A percentile compares a stretch with the other conserved stretches of the same genome.
phyloP scores from a whole-genome alignment of 1,140 invertebrate genomes.

The Drosophila chauvacae region DNA sequence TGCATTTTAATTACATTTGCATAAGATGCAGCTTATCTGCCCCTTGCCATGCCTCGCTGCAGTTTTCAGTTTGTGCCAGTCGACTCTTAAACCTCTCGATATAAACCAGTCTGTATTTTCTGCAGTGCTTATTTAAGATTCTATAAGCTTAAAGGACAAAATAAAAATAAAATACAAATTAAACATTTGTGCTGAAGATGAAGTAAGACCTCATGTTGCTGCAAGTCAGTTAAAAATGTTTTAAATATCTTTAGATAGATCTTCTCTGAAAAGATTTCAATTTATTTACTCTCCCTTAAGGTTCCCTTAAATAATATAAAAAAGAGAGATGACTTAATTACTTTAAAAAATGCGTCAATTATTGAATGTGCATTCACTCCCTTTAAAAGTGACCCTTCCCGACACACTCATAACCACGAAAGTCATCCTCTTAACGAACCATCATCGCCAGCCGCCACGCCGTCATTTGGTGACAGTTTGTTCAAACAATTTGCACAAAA shows the following conservation, averaged over 20 bases:
- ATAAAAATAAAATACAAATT: not conserved
- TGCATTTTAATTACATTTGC: conserved; percentile 68
- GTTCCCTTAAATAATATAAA: too few species aligned
- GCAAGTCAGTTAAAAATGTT: too few species aligned
- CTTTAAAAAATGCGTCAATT: conserved; percentile 50
- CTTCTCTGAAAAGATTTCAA: not conserved
- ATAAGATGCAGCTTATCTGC: conserved; percentile 65
- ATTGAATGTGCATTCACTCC: conserved; percentile 37
- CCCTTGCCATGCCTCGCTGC: conserved; percentile 41
- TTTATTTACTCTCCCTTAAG: not conserved
- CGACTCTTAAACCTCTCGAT: conserved; percentile 38
- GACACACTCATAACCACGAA: conserved; percentile 35
- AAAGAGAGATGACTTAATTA: conserved; percentile 49
- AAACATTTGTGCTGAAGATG: not conserved
- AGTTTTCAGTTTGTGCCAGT: conserved; percentile 24
- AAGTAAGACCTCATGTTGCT: too few species aligned
- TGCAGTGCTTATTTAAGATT: conserved; percentile 18
- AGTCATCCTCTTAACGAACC: conserved; percentile 22
- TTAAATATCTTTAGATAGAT: too few species aligned
- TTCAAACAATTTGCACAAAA: conserved; percentile 61
- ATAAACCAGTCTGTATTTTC: conserved; percentile 12
- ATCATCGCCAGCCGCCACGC: conserved; percentile 35
- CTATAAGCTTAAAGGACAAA: conserved; percentile 8
- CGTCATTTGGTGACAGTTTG: conserved; percentile 54
- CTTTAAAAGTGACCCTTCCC: conserved; percentile 26